A percentile compares a stretch with the other conserved stretches of the same genome.
These are phyloP conservation scores for Battus philenor DNA, from an alignment of 1,140 invertebrate genomes.

Conservation along the genomic window DNA sequence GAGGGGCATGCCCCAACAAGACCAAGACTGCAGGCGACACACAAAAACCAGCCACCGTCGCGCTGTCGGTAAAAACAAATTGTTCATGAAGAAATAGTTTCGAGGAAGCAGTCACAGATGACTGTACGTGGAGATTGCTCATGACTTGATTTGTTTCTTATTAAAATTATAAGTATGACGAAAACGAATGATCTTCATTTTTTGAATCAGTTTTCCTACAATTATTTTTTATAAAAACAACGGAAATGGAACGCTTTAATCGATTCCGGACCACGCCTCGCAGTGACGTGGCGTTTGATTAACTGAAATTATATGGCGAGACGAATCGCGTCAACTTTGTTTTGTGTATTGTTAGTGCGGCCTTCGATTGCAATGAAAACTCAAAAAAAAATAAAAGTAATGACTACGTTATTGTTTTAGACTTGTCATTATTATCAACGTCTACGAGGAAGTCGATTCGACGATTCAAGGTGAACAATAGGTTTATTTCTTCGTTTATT, in stretches of 20 bases:
- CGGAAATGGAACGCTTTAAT: conserved; percentile 66
- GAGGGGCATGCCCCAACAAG: conserved; percentile 43
- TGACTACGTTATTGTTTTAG: conserved; percentile 64
- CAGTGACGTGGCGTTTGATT: conserved; percentile 58
- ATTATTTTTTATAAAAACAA: conserved; percentile 64
- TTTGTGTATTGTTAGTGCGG: conserved; percentile 62
- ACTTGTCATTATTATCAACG: conserved; percentile 66
- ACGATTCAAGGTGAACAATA: conserved; percentile 55
- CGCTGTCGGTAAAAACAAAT: conserved; percentile 69
- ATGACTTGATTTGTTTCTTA: conserved; percentile 52
- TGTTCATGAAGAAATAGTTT: conserved; percentile 66
- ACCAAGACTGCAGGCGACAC: conserved; percentile 31
- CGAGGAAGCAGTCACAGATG: conserved; percentile 72
- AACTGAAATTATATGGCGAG: conserved; percentile 67
- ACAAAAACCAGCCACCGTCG: conserved; percentile 52
- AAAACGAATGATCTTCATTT: conserved; percentile 59
- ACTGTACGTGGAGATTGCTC: conserved; percentile 63
- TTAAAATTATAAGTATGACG: conserved; percentile 48
- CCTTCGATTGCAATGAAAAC: conserved; percentile 62
- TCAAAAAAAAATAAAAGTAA: conserved; percentile 62
- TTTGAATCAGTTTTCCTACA: conserved; percentile 61
- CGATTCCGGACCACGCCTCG: conserved; percentile 54
- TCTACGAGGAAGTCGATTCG: conserved; percentile 62
- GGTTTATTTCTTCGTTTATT: conserved; percentile 43
- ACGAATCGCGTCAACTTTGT: conserved; percentile 60